Conservation (phyloP, 2,113 vertebrate species). For the Anoplopoma fimbria region DNA sequence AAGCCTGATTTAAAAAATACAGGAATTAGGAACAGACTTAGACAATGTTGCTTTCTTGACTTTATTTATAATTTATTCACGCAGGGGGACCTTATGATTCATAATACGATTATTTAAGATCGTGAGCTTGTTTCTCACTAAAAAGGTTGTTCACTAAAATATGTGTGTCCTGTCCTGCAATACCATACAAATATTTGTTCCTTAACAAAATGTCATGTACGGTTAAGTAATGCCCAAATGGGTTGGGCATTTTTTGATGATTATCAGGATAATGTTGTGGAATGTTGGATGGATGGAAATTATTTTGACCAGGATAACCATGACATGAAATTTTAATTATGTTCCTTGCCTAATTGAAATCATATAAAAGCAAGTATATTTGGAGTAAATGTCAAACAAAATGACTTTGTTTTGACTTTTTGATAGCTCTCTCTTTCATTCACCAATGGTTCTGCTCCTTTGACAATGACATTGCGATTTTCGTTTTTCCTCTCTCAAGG, state of each 20-base stretch:
- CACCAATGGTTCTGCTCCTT: slow-evolving; percentile 23
- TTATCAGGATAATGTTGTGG: not conserved
- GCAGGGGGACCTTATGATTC: not conserved
- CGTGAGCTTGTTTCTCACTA: too few species aligned
- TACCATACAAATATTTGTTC: not conserved
- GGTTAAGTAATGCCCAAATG: not conserved
- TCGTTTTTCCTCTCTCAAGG: slow-evolving; percentile 1
- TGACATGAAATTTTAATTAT: not conserved
- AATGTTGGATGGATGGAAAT: too few species aligned
- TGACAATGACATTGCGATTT: slow-evolving; percentile 32
- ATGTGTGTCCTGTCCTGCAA: not conserved
- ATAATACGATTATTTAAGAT: not conserved
- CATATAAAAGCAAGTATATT: slow-evolving; percentile 37
- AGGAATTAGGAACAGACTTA: not conserved
- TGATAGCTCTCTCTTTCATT: slow-evolving; percentile 47
- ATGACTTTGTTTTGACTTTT: slow-evolving; percentile 60
- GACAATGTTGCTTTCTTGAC: not conserved
- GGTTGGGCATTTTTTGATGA: not conserved
- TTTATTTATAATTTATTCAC: not conserved
- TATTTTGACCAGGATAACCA: not conserved
- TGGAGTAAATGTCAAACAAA: slow-evolving; percentile 39
- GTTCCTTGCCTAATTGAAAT: slow-evolving; percentile 11
- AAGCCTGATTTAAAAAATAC: not conserved
- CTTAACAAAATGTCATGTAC: too few species aligned
- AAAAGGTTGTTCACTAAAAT: not conserved